phyloP scores from a whole-genome alignment of 37 sponge, comb jelly and placozoan species.

The Corticium candelabrum region DNA sequence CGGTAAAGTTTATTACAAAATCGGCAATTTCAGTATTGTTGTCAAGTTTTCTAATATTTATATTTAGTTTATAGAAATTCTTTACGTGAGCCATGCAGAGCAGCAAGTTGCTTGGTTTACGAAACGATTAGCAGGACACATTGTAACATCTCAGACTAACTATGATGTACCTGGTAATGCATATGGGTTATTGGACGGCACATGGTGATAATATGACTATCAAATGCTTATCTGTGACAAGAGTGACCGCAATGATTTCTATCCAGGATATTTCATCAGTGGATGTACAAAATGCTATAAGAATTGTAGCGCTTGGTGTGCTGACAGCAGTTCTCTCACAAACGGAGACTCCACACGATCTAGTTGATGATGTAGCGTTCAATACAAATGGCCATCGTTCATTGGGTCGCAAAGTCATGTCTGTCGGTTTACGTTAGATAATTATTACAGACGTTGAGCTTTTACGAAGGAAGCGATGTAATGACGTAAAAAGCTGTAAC shows the following conservation, averaged over 20 bases:
- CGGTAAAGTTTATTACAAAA: not conserved
- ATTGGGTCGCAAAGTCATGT: not conserved
- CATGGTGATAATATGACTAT: not conserved
- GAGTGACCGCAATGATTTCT: not conserved
- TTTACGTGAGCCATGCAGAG: not conserved
- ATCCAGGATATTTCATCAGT: not conserved
- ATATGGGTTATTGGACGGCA: not conserved
- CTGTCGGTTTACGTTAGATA: slow-evolving; percentile 7
- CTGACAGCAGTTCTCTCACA: not conserved
- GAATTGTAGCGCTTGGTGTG: not conserved
- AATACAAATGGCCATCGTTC: not conserved
- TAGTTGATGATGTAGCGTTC: not conserved
- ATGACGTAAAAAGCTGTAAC: too few species aligned
- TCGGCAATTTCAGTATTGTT: not conserved
- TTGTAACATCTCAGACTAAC: not conserved
- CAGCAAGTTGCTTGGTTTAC: not conserved
- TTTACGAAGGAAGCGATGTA: too few species aligned
- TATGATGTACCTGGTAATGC: not conserved
- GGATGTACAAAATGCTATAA: not conserved
- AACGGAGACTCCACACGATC: not conserved
- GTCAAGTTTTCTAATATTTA: not conserved
- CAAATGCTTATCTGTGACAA: not conserved
- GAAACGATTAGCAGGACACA: not conserved
- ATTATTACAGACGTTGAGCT: too few species aligned
- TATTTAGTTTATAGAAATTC: not conserved